Base-by-base conservation (phyloP, 1,140 invertebrate genomes). In the Megalonaias nervosa region DNA sequence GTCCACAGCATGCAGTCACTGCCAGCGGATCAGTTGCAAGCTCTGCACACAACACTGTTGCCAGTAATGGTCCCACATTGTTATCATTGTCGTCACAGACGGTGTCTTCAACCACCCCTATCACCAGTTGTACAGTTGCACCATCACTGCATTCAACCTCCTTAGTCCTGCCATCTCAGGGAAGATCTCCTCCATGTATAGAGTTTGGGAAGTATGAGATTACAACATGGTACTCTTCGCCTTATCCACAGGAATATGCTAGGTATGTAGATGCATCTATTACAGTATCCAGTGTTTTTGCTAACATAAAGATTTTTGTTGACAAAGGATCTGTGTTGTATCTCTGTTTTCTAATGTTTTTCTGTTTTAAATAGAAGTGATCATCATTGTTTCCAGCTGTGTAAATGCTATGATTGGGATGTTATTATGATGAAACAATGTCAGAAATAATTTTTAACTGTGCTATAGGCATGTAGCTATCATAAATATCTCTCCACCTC, bases 221-320 rank as follows among this genome's bases (percentile, higher is more conserved):
- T 74, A 96, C 98, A 87, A 98, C 97, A n/a, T 99, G 98, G 98
- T 99, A 99, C 90, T 99, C 98, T 83, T 98, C 97, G 87, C 98
- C 98, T 0, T 99, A 97, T 91, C 98, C 98, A 9, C 97, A 98
- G 81, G 97, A 99, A 88, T 99, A 98, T 92, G 96, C 97, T 1
- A 96, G 97, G 92, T 96, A 78, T 80, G 82, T 76, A 17, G 9
- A 26, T 62, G 11, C 38, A 48, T 48, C 38, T 48, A 1, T 48
- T 48, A 48, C 6, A 48, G 9, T 48, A 48, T 48, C 38, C 38
- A 48, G 38, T 5, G 9, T 48, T 48, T 48, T 48, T 38, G 9
- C 38, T 38, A 6, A 38, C 38, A 6, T 38, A 3, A 38, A 38
- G 38, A 0, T 38, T 38, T 38, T 38, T 48, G 26, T 5, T 48